A percentile compares a stretch with the other conserved stretches of the same genome.
Evolutionary conservation across 2,113 vertebrate genomes (phyloP).

Genomic region (Sapajus apella): DNA sequence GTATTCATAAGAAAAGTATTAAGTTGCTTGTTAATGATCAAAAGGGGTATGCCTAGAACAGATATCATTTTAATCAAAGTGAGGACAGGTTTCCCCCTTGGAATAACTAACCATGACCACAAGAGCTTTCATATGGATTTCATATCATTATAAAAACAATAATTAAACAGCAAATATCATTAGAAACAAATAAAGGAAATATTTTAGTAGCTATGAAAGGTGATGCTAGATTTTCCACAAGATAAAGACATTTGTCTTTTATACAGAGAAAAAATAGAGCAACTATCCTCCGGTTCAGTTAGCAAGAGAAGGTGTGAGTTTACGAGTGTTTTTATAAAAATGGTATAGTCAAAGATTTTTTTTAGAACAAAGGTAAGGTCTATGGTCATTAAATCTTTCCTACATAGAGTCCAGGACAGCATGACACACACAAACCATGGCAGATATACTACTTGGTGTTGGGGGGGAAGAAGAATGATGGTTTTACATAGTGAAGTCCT

Average conservation of each 20-base stretch:
- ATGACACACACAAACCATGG: not conserved
- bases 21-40: conserved; percentile 30
- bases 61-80: conserved; percentile 21
- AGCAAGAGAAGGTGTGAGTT: not conserved
- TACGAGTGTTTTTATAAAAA: not conserved
- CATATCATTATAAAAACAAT: conserved; percentile 37
- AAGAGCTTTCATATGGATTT: not conserved
- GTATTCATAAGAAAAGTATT: conserved; percentile 22
- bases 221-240: not conserved
- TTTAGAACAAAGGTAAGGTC: not conserved
- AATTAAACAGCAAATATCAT: conserved; percentile 43
- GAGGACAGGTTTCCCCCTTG: not conserved
- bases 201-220: not conserved
- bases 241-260: not conserved
- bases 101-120: not conserved
- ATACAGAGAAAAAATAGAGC: not conserved
- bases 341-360: not conserved
- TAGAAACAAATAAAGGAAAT: not conserved
- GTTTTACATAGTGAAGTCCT: conserved; percentile 8
- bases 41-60: not conserved
- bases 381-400: not conserved
- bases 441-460: not conserved
- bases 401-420: not conserved
- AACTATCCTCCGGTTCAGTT: not conserved
- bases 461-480: not conserved